Base-by-base conservation (phyloP, 2,797 vertebrate genomes). In the Sebastiscus tertius region DNA sequence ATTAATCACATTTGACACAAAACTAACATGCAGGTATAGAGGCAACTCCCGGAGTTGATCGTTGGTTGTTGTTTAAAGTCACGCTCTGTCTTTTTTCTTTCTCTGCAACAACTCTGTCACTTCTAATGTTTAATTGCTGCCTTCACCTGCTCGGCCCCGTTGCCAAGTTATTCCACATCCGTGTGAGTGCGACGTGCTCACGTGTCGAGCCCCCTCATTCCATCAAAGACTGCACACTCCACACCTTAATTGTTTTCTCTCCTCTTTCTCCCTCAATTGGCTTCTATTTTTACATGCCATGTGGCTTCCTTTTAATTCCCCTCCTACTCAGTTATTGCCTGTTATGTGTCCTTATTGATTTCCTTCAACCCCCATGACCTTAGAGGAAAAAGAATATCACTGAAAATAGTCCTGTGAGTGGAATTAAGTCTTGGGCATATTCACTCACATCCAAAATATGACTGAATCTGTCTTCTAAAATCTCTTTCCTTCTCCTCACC, bases 281-380 rank as follows among this genome's bases (percentile, higher is more conserved):
- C 56, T 29, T 79, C 68, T 81, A 64, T 72, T 79, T 79, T 66
- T 81, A 84, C 22, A 22, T 14, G 13, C 14, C 71, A 80, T 26
- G 4, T 79, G 74, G 5, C 22, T 34, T 70, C 39, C 49, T 63
- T 77, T 36, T 65, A 12, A 80, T 75, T 74, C 36, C 58, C 60
- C 63, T 33, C 4, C 49, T 66, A 29, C 46, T 42, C 11, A 56
- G 49, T 22, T 54, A 54, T 54, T 54, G 49, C 49, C 10, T 63
- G 27, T 34, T 62, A 66, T 7, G 1, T 46, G 27, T 52, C 52
- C n/a, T 20, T 56, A 39, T 33, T 46, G 55, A 77, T 67, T 63
- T 49, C 11, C 6, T 6, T 33, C 31, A 69, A 49, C 13, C 27
- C 18, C 7, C 7, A 1, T 36, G 16, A 68, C 64, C 24, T 27